Percentiles rank a stretch among this genome's conserved stretches.
These are phyloP conservation scores for Prenolepis imparis DNA, from an alignment of 2,888 invertebrate species.

Conservation along the genomic window DNA sequence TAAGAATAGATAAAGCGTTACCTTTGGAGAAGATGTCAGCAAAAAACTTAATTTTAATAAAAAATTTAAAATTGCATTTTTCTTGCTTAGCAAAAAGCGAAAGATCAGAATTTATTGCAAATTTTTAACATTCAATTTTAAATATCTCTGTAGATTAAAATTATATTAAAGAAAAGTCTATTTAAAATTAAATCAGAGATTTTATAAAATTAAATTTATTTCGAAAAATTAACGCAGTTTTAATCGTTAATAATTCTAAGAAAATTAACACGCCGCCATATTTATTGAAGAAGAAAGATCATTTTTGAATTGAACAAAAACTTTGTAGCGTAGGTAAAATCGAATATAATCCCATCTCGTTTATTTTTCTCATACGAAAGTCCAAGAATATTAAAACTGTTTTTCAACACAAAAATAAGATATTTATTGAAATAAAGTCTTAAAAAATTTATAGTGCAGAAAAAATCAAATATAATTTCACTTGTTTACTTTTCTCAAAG, in stretches of 20 bases:
- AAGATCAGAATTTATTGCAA: conserved; percentile 13
- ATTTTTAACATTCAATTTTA: conserved; percentile 38
- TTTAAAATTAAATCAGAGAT: conserved; percentile 25
- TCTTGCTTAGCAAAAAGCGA: conserved; percentile 15
- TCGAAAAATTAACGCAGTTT: neutral
- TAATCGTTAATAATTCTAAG: conserved; percentile 25
- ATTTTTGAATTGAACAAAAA: conserved; percentile 16
- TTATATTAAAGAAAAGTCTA: conserved; percentile 9
- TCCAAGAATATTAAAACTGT: conserved; percentile 12
- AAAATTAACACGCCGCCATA: conserved; percentile 2
- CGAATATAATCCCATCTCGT: neutral
- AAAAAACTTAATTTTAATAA: conserved; percentile 22
- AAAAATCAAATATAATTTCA: neutral
- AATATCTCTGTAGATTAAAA: conserved; percentile 36
- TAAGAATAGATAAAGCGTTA: neutral
- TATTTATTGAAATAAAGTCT: neutral
- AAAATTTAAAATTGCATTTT: conserved; percentile 41
- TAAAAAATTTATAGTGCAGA: neutral
- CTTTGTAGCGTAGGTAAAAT: neutral
- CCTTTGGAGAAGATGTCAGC: neutral
- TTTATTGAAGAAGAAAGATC: conserved; percentile 12
- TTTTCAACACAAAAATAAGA: neutral
- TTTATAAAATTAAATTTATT: conserved; percentile 40
- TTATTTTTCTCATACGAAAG: neutral
- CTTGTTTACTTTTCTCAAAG: neutral